Evolutionary conservation across 2,888 invertebrate genomes (phyloP).

Genomic region (Keiferia lycopersicella): DNA sequence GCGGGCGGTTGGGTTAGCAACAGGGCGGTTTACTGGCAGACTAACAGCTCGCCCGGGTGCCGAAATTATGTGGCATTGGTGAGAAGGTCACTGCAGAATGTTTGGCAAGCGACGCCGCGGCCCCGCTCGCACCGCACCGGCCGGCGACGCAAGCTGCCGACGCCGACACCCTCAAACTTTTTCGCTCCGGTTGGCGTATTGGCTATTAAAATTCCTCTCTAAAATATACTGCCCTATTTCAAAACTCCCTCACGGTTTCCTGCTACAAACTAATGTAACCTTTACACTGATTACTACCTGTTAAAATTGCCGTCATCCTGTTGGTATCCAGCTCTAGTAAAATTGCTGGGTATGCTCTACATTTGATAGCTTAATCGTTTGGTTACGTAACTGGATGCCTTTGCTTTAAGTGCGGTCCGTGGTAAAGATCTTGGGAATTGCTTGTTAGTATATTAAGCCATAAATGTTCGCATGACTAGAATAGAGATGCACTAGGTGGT

Average conservation of each 20-base stretch:
- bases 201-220: slow-evolving; percentile 17
- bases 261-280: slow-evolving; percentile 9
- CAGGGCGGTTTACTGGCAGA: slow-evolving; percentile 38
- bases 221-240: slow-evolving; percentile 5
- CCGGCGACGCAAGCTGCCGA: slow-evolving; percentile 23
- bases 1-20: slow-evolving; percentile 42
- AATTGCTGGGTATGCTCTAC: slow-evolving; percentile 2
- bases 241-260: background rate
- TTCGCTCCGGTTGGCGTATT: slow-evolving; percentile 16
- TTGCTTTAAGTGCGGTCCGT: background rate
- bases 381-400: background rate
- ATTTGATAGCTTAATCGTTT: slow-evolving; percentile 4
- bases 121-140: slow-evolving; percentile 40
- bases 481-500: slow-evolving; percentile 31
- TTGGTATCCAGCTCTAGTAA: slow-evolving; percentile 2
- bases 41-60: slow-evolving; percentile 46
- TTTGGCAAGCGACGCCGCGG: slow-evolving; percentile 80
- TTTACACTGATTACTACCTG: slow-evolving; percentile 15
- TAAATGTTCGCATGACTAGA: slow-evolving; percentile 23
- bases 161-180: slow-evolving; percentile 33
- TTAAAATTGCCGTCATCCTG: slow-evolving; percentile 15
- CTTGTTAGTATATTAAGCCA: background rate
- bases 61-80: slow-evolving; percentile 72
- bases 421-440: background rate
- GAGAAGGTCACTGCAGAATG: slow-evolving; percentile 80